These are phyloP conservation scores for Halesus radiatus DNA, from an alignment of 1,140 invertebrate genomes.

Conservation along the genomic window DNA sequence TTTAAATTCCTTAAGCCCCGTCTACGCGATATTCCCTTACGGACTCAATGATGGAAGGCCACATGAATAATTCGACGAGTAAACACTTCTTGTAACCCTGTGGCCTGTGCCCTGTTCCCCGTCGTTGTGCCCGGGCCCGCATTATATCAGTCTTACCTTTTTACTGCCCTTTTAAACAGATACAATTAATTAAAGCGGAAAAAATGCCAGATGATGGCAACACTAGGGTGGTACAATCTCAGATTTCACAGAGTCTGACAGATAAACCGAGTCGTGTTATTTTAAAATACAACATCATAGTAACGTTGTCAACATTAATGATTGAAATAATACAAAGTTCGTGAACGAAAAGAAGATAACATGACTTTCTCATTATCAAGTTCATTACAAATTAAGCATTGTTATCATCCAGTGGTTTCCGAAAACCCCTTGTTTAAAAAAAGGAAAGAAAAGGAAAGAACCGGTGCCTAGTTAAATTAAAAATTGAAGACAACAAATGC, in stretches of 20 bases:
- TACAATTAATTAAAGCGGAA: background rate
- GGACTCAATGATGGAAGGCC: slow-evolving; percentile 16
- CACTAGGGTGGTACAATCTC: too few relatives aligned
- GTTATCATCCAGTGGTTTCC: too few relatives aligned
- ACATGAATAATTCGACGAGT: slow-evolving; percentile 20
- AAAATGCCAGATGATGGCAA: background rate
- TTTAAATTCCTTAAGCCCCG: slow-evolving; percentile 18
- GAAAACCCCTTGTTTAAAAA: too few relatives aligned
- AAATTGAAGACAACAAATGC: too few relatives aligned
- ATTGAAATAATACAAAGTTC: too few relatives aligned
- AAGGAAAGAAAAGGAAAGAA: too few relatives aligned
- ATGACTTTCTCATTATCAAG: too few relatives aligned
- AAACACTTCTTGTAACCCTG: slow-evolving; percentile 7
- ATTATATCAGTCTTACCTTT: background rate
- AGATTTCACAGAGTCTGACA: background rate
- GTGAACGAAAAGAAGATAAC: too few relatives aligned
- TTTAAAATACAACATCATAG: background rate
- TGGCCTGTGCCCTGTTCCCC: background rate
- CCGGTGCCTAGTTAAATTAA: too few relatives aligned
- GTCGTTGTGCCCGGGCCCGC: background rate
- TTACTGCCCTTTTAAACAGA: slow-evolving; percentile 28
- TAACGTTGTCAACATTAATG: too few relatives aligned
- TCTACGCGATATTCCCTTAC: background rate
- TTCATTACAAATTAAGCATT: too few relatives aligned
- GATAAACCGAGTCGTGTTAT: background rate